These are phyloP conservation scores for Macrostomum lignano DNA, from an alignment of 1,140 invertebrate genomes.

Conservation along the genomic window DNA sequence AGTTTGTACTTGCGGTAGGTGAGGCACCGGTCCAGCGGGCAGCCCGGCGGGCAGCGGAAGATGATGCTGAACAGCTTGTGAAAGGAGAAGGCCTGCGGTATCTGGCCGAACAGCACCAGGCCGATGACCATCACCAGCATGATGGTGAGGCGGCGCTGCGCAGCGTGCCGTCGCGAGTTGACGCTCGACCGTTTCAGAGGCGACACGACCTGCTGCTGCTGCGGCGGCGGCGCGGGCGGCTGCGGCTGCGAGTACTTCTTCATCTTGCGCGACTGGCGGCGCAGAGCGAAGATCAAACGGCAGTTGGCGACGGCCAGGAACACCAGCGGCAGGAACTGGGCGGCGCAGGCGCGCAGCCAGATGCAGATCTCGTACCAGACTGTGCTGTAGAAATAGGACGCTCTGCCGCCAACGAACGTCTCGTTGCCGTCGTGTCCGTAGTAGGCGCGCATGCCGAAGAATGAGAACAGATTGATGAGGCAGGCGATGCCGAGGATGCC, in stretches of 20 bases:
- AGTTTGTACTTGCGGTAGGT: background rate
- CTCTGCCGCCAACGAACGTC: background rate
- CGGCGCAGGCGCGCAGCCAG: background rate
- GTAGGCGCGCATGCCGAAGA: background rate
- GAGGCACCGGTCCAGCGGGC: background rate
- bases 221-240: too few species aligned
- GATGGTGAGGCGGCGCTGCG: background rate
- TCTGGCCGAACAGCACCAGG: background rate
- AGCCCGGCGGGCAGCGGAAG: background rate
- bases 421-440: background rate
- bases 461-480: background rate
- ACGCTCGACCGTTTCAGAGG: background rate
- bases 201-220: background rate
- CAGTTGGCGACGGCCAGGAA: background rate
- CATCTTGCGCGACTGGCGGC: background rate
- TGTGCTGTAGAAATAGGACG: background rate
- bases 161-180: background rate
- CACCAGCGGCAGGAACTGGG: background rate
- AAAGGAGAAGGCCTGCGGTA: background rate
- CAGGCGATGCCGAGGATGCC: background rate
- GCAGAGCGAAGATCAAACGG: background rate
- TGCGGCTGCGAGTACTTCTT: background rate
- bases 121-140: background rate
- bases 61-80: background rate
- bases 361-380: background rate